These are phyloP conservation scores for Drosophila chauvacae DNA, from an alignment of 1,140 invertebrate genomes.

Conservation along the genomic window DNA sequence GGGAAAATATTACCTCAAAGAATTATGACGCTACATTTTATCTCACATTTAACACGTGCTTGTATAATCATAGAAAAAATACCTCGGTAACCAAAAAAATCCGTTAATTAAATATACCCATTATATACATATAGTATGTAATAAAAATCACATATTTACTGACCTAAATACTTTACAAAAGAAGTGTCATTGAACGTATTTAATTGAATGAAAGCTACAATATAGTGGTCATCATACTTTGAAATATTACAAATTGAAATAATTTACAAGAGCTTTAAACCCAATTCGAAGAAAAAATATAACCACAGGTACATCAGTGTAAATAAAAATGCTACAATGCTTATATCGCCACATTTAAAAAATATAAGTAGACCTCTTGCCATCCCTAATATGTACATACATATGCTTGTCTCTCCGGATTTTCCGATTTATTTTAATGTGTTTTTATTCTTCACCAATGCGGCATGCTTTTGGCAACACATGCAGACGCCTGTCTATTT, in stretches of 20 bases:
- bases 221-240: no score
- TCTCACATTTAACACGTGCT: neutral
- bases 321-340: neutral
- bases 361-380: neutral
- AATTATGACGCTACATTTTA: neutral
- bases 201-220: neutral
- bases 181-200: neutral
- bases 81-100: neutral
- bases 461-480: slow-evolving; percentile 40
- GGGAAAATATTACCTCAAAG: neutral
- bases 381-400: slow-evolving; percentile 7
- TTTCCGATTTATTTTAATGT: slow-evolving; percentile 75
- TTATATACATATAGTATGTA: neutral
- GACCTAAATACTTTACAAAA: neutral
- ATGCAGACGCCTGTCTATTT: slow-evolving; percentile 43
- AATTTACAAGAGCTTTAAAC: neutral
- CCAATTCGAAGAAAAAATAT: neutral
- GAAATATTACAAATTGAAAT: neutral
- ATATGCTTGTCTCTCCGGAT: slow-evolving; percentile 31
- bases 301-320: neutral
- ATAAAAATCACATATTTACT: neutral
- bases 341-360: neutral
- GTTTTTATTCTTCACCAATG: slow-evolving; percentile 63
- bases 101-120: neutral
- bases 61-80: neutral